Percentiles rank a stretch among this genome's conserved stretches.
Evolutionary conservation across 2,888 invertebrate species (phyloP).

Genomic region (Temnothorax ravouxi): DNA sequence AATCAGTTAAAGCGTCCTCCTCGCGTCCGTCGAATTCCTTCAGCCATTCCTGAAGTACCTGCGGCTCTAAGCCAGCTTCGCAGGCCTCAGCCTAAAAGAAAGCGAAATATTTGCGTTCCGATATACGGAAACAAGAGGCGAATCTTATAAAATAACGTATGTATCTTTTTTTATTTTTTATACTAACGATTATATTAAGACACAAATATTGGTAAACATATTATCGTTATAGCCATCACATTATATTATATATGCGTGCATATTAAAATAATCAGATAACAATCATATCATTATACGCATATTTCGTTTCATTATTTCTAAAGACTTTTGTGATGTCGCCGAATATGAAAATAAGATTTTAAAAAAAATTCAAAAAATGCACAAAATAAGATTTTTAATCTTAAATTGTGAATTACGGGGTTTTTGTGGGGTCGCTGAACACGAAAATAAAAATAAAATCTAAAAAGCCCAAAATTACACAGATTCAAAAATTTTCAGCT

Average conservation of each 20-base stretch:
- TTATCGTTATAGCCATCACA: not conserved
- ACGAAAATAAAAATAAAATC: no score
- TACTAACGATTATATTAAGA: not conserved
- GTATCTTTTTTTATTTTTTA: not conserved
- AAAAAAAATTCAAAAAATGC: no score
- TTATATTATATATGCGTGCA: no score
- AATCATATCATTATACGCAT: no score
- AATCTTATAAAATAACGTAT: not conserved
- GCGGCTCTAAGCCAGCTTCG: conserved; percentile 85
- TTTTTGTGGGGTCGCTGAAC: no score
- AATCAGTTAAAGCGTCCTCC: conserved; percentile 81
- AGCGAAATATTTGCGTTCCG: not conserved
- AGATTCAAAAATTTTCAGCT: no score
- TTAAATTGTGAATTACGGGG: no score
- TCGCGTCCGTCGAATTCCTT: conserved; percentile 80
- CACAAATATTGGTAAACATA: not conserved
- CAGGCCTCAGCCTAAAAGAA: conserved; percentile 83
- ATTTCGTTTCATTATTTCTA: not conserved
- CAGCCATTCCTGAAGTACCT: conserved; percentile 83
- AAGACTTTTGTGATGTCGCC: not conserved
- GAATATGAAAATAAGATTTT: not conserved
- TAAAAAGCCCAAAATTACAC: no score
- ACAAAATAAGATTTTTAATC: no score
- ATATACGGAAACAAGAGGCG: not conserved
- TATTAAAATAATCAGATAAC: no score